phyloP scores from a whole-genome alignment of 2,888 invertebrate genomes.

The Hypercompe scribonia region DNA sequence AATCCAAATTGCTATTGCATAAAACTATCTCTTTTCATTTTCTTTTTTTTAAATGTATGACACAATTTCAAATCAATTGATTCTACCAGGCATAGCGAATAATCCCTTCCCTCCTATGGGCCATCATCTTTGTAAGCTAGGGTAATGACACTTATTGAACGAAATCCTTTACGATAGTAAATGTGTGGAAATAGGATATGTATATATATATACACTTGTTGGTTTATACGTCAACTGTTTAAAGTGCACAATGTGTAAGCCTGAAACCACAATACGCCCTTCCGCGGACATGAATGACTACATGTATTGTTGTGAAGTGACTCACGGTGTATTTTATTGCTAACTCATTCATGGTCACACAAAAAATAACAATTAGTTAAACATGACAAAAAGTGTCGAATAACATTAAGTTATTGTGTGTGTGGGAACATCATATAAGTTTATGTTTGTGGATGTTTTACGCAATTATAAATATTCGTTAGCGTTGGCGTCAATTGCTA shows the following conservation, averaged over 20 bases:
- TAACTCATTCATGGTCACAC: slow-evolving; percentile 48
- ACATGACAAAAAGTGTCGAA: slow-evolving; percentile 37
- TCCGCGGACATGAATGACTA: slow-evolving; percentile 44
- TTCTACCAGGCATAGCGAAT: background rate
- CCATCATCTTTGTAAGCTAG: background rate
- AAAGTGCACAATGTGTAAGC: slow-evolving; percentile 25
- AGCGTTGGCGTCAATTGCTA: background rate
- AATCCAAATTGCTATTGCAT: background rate
- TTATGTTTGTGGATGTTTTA: background rate
- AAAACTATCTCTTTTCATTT: background rate
- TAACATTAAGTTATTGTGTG: slow-evolving; percentile 35
- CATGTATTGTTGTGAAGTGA: slow-evolving; percentile 47
- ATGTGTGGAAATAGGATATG: background rate
- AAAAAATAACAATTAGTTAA: slow-evolving; percentile 47
- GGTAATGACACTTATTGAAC: background rate
- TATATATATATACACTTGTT: slow-evolving; percentile 12
- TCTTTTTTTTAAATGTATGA: background rate
- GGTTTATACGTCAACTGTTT: slow-evolving; percentile 26
- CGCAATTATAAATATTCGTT: background rate
- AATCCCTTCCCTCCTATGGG: background rate
- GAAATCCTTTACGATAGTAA: too few species aligned
- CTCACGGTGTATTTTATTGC: slow-evolving; percentile 29
- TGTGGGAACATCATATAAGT: background rate
- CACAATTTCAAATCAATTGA: background rate
- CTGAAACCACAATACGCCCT: slow-evolving; percentile 13